phyloP scores from a whole-genome alignment of 2,797 vertebrate genomes.

The Acridotheres tristis region DNA sequence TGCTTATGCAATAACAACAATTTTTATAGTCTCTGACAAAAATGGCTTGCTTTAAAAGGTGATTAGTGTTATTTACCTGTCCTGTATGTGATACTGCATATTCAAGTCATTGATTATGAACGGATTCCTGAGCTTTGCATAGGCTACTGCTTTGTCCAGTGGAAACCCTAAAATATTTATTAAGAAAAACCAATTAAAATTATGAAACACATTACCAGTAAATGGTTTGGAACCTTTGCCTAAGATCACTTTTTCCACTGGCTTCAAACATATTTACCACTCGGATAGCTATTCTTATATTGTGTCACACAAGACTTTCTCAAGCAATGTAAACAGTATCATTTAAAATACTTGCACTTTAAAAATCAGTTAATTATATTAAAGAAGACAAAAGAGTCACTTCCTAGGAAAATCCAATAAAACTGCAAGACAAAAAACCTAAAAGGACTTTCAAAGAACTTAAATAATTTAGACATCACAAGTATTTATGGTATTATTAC shows the following conservation, averaged over 20 bases:
- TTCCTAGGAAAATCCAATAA: not conserved
- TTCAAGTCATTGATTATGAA: conserved; percentile 91
- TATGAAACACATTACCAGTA: not conserved
- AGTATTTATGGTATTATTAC: conserved; percentile 38
- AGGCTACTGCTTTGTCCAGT: conserved; percentile 90
- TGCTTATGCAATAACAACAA: not conserved
- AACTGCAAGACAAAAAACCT: not conserved
- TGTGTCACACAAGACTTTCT: not conserved
- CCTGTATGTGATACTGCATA: conserved; percentile 91
- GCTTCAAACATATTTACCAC: not conserved
- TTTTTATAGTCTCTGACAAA: not conserved
- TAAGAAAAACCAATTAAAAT: not conserved
- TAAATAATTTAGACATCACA: not conserved
- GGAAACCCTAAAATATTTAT: conserved; percentile 82
- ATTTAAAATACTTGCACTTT: not conserved
- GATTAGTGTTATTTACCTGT: conserved; percentile 78
- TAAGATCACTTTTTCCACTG: not conserved
- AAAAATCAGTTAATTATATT: not conserved
- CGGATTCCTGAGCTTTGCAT: conserved; percentile 89
- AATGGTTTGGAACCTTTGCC: not conserved
- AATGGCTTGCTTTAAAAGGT: not conserved
- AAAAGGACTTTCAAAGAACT: not conserved
- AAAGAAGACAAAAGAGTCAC: not conserved
- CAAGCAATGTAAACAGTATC: not conserved
- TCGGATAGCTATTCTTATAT: not conserved